These are phyloP conservation scores for Porites rus DNA, from an alignment of 92 coral and sea anemone species.

Conservation along the genomic window DNA sequence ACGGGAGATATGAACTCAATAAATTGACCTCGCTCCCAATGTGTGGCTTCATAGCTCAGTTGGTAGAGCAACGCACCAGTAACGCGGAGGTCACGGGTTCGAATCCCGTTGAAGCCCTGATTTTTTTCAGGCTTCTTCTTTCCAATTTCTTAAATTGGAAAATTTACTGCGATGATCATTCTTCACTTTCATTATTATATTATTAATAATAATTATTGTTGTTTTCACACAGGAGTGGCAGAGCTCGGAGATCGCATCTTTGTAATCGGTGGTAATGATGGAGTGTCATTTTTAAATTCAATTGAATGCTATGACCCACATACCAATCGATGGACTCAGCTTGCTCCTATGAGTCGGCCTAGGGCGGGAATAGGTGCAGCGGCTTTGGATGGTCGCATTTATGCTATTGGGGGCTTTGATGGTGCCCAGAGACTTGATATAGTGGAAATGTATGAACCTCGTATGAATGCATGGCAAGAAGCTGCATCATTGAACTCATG, in stretches of 20 bases:
- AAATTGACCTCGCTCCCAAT: too few relatives aligned
- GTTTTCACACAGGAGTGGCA: slow-evolving; percentile 80
- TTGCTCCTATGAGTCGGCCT: slow-evolving; percentile 95
- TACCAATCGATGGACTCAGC: slow-evolving; percentile 92
- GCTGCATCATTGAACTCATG: slow-evolving; percentile 92
- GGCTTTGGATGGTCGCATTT: slow-evolving; percentile 93
- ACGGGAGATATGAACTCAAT: too few relatives aligned
- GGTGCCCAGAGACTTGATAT: slow-evolving; percentile 92
- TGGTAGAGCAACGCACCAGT: too few relatives aligned
- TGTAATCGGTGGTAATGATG: slow-evolving; percentile 99
- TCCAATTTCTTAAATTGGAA: too few relatives aligned
- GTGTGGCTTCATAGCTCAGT: too few relatives aligned
- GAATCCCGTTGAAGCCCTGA: too few relatives aligned
- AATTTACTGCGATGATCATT: too few relatives aligned
- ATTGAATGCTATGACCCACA: slow-evolving; percentile 97
- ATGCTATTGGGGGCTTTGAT: slow-evolving; percentile 99
- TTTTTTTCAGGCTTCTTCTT: too few relatives aligned
- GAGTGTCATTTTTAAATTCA: slow-evolving; percentile 91
- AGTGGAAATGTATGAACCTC: slow-evolving; percentile 98
- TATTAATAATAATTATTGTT: neutral
- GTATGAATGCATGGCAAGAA: slow-evolving; percentile 95
- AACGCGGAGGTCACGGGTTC: too few relatives aligned
- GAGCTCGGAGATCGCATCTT: slow-evolving; percentile 94
- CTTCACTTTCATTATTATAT: too few relatives aligned
- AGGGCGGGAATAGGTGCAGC: slow-evolving; percentile 99